These are phyloP conservation scores for Congeria kusceri DNA, from an alignment of 2,888 invertebrate genomes.

Conservation along the genomic window DNA sequence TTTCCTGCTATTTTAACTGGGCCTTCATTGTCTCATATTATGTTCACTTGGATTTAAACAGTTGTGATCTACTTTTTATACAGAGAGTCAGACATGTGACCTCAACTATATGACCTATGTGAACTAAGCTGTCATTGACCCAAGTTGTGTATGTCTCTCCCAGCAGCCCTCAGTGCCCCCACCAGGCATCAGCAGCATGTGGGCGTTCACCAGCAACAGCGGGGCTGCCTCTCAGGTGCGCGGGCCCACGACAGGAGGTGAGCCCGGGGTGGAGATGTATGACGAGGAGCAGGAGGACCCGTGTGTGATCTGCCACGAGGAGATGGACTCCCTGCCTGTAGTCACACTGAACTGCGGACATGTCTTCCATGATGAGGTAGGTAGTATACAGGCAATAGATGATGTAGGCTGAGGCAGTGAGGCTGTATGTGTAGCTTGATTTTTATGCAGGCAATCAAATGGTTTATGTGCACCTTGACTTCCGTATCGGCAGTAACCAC, in stretches of 20 bases:
- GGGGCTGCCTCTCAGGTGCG: neutral
- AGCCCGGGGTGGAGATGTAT: constrained; percentile 19
- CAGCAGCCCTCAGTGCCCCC: constrained; percentile 41
- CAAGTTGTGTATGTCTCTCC: neutral
- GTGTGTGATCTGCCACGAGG: constrained; percentile 81
- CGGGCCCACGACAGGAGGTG: neutral
- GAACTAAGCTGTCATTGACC: neutral
- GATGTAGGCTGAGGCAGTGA: no score
- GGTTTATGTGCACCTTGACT: no score
- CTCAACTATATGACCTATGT: no score
- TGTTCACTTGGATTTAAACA: no score
- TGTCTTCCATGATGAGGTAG: constrained; percentile 78
- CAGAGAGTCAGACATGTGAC: no score
- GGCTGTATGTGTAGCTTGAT: no score
- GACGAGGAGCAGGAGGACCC: constrained; percentile 72
- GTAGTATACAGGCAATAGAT: no score
- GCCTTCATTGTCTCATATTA: no score
- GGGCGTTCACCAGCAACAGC: constrained; percentile 52
- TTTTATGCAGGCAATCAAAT: no score
- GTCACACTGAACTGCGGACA: constrained; percentile 77
- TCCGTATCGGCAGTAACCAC: no score
- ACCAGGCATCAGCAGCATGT: constrained; percentile 61
- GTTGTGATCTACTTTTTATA: no score
- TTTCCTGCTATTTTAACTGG: no score
- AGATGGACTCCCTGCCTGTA: constrained; percentile 62